Evolutionary conservation across 1,140 invertebrate genomes (phyloP), one percentile per base, ranked within the genome.

Genomic region (Drosophila pectinifera): DNA sequence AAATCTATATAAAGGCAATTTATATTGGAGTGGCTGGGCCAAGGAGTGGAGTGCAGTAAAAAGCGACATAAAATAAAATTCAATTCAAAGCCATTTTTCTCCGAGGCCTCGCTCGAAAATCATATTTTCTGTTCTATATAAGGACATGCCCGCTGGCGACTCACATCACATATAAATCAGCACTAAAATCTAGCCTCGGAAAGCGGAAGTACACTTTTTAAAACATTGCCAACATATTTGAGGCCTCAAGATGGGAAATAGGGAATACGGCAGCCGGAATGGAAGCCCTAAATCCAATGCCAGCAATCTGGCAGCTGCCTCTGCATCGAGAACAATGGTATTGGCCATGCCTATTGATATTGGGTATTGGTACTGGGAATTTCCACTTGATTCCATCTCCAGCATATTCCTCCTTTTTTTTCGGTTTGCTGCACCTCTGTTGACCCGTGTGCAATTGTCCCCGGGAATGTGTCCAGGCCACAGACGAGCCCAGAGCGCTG

Each of bases 1-100:
- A 59, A 78, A 80, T 81, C 84, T 88, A 77, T 86, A 78, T 79
- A 78, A 65, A 81, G 83, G 75, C 79, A 82, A 86, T 86, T 76
- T 82, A 86, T 86, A 74, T 61, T 78, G 64, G 20, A 49, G n/a
- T 1, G 0, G n/a, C 13, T 13, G 24, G 45, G 8, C 45, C 4
- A 22, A 18, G 38, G 8, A 43, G 26, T 16, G 34, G 26, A 46
- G 45, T 68, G 64, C 61, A 51, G 56, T 54, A 45, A 39, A 46
- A 55, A 8, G 51, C 80, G 73, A 77, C 81, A 78, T 85, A 85
- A 85, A 85, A 85, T 85, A 31, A 65, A 65, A 68, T 68, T 85
- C 82, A 88, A 86, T 88, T 82, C 69, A 67, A 76, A 24, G 58
- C 31, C 57, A 78, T 81, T 78, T 85, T 73, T 69, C 58, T 69